A percentile compares a stretch with the other conserved stretches of the same genome.
Conservation (phyloP, 2,113 vertebrate genomes). For the Scortum barcoo region DNA sequence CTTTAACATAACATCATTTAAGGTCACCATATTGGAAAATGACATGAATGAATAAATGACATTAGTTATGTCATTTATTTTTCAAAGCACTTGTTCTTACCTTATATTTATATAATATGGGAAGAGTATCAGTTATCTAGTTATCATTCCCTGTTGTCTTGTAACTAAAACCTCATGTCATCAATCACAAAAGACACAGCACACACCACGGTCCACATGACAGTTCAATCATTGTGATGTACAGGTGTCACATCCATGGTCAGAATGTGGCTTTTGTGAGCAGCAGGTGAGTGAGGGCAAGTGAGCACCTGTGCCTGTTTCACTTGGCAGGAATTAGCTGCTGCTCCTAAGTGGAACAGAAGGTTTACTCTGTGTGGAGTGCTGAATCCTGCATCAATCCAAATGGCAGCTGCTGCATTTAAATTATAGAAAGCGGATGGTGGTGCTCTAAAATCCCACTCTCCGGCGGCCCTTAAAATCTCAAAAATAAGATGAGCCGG, state of each 20-base stretch:
- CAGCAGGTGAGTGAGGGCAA: conserved; percentile 44
- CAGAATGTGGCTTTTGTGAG: conserved; percentile 41
- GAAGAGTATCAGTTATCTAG: neutral
- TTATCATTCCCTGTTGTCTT: neutral
- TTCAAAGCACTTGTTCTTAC: neutral
- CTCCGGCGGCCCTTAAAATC: conserved; percentile 33
- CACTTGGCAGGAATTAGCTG: conserved; percentile 63
- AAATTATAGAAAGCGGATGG: conserved; percentile 49
- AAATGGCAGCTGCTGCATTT: conserved; percentile 68
- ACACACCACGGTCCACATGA: conserved; percentile 4
- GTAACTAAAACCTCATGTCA: conserved; percentile 12
- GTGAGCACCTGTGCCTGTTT: conserved; percentile 61
- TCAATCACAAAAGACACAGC: conserved; percentile 20
- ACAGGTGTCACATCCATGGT: conserved; percentile 33
- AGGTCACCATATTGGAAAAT: neutral
- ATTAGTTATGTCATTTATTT: neutral
- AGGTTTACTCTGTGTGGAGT: conserved; percentile 54
- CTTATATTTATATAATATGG: neutral
- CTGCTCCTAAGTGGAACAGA: conserved; percentile 48
- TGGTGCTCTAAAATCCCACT: conserved; percentile 36
- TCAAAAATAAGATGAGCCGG: conserved; percentile 42
- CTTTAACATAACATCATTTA: no score
- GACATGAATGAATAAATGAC: no score
- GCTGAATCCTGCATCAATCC: conserved; percentile 62
- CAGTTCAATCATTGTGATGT: conserved; percentile 31